These are phyloP conservation scores for Cerastoderma edule DNA, from an alignment of 2,888 invertebrate species.

Conservation along the genomic window DNA sequence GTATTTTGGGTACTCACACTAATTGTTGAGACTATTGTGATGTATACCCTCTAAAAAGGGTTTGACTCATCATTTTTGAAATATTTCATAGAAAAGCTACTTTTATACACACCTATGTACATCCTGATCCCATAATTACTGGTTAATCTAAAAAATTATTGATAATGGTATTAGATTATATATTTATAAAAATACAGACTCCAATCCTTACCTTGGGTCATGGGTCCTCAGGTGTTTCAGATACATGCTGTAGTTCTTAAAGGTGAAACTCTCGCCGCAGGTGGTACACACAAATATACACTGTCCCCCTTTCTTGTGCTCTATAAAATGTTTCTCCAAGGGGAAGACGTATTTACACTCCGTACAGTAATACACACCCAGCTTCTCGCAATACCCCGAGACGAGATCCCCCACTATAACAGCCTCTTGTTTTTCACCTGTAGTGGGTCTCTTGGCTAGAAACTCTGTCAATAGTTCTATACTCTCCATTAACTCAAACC, in stretches of 20 bases:
- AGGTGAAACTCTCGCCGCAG: slow-evolving; percentile 16
- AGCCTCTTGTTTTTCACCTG: background rate
- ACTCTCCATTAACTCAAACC: background rate
- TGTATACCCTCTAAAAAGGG: too few relatives aligned
- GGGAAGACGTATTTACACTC: slow-evolving; percentile 18
- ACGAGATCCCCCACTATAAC: slow-evolving; percentile 6
- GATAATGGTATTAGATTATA: too few relatives aligned
- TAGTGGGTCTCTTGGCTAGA: background rate
- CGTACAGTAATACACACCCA: slow-evolving; percentile 12
- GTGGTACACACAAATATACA: slow-evolving; percentile 18
- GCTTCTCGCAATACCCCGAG: background rate
- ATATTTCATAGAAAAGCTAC: too few relatives aligned
- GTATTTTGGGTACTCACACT: too few relatives aligned
- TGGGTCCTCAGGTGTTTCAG: slow-evolving; percentile 14
- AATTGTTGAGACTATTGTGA: too few relatives aligned
- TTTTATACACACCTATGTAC: too few relatives aligned
- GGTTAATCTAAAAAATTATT: too few relatives aligned
- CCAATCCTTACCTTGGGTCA: slow-evolving; percentile 5
- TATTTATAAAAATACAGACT: too few relatives aligned
- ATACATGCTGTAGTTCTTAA: slow-evolving; percentile 15
- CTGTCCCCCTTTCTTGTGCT: slow-evolving; percentile 18
- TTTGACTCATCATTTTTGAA: too few relatives aligned
- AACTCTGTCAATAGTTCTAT: slow-evolving; percentile 15
- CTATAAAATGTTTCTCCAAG: slow-evolving; percentile 1
- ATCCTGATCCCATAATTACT: too few relatives aligned